phyloP scores from a whole-genome alignment of 37 sponge, comb jelly and placozoan species.

The Petrosia ficiformis region DNA sequence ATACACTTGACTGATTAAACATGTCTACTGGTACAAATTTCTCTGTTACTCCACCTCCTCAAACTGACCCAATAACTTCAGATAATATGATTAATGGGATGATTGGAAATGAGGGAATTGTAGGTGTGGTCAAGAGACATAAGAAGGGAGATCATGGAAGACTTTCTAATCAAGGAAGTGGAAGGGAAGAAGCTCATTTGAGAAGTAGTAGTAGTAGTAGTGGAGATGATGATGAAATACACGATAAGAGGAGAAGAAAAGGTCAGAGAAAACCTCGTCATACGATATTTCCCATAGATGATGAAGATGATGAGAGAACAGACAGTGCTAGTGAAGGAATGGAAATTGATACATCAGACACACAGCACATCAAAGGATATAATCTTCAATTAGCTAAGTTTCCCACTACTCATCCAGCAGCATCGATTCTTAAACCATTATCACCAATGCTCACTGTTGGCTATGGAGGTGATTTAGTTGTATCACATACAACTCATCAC shows the following conservation, averaged over 20 bases:
- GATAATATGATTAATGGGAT: no score
- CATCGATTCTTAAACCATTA: conserved; percentile 2
- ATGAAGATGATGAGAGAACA: conserved; percentile 45
- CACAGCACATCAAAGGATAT: neutral
- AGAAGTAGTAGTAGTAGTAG: neutral
- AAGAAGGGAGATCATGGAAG: no score
- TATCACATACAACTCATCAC: no score
- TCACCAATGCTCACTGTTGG: neutral
- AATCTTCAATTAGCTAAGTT: neutral
- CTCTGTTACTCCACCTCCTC: no score
- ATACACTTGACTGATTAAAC: no score
- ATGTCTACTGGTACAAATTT: no score
- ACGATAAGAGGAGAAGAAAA: neutral
- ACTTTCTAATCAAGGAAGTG: conserved; percentile 4
- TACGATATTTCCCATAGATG: neutral
- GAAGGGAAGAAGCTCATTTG: neutral
- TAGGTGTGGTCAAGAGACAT: no score
- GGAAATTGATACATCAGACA: neutral
- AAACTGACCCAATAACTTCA: no score
- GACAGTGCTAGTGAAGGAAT: conserved; percentile 60
- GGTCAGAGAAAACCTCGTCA: neutral
- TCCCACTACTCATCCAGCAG: neutral
- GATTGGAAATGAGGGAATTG: no score
- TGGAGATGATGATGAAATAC: neutral
- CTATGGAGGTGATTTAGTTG: neutral